Base-by-base conservation (phyloP, 30 jellyfish, hydroid and myxozoan genomes). In the Pseudorhiza aurosa region DNA sequence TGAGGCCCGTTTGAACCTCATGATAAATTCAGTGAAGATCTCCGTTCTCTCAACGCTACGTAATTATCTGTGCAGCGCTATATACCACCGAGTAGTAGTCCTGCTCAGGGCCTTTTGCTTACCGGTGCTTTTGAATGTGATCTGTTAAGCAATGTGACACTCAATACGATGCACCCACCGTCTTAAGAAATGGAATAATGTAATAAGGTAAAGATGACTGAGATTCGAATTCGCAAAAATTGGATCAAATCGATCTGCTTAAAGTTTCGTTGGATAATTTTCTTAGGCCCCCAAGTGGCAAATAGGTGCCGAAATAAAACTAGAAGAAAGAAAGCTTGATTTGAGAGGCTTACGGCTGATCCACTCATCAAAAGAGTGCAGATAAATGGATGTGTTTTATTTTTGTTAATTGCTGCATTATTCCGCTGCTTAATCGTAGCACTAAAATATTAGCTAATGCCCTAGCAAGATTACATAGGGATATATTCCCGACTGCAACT, bases 261-360 rank as follows among this genome's bases (percentile, higher is more conserved):
- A 80, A 45, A 51, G 84, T 55, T 49, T 64, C 84, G 73, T 29
- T 40, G 80, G 69, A 80, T 80, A 80, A 37, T 46, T 64, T 29
- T 64, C 82, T 62, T 80, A 80, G 91, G 91, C 84, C 91, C 91
- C 91, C 91, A 80, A 62, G 85, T 70, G 80, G 33, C 68, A 69
- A 47, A 31, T 33, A 39, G 91, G 91, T 80, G 91, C 91, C 91
- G 91, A 80, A 80, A 27, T 40, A 29, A 45, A 64, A 68, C 84
- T 80, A 47, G 71, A 29, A 62, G 91, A 80, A 80, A 64, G 80
- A 80, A 36, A 55, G 65, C 80, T 42, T 80, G 91, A 65, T 80
- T 80, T 65, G 68, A 80, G 57, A 35, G 59, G 91, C 91, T 80
- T 80, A 80, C 40, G 14, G 59, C 42, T 80, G 83, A 80, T 80